Evolutionary conservation across 2,113 vertebrate species (phyloP), one percentile per base, ranked within the genome.

Genomic region (Telmatochromis brachygnathus): DNA sequence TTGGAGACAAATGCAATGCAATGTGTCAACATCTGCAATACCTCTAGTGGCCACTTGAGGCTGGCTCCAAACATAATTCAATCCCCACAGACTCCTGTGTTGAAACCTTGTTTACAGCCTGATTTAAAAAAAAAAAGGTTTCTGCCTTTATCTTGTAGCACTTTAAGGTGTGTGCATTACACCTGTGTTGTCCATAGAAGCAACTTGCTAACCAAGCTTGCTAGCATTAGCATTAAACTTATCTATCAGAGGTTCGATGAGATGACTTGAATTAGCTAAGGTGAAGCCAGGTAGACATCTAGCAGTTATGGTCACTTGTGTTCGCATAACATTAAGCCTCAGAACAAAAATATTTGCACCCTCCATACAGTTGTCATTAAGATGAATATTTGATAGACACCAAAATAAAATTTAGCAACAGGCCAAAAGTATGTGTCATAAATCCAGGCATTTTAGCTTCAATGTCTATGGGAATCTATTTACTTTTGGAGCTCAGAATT

Each of bases 321-420:
- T 70, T 70, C 2, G 1, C 13, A 26, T 42, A 70, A 70, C n/a
- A 42, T 42, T 42, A 42, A 70, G 12, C 37, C 37, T 70, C 8
- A 45, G 12, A 73, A 45, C n/a, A 73, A 73, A 70, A 73, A 45
- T 42, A 45, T 73, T 73, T 73, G 21, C 37, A 42, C 37, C 37
- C 37, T 70, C 12, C 37, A 45, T 15, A 73, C 65, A 73, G 37
- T 42, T 73, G 65, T 42, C 65, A 70, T 45, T 42, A 45, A 45
- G 37, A 45, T 42, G 8, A 73, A 73, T 73, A 73, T 45, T 42
- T 70, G 35, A 21, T 68, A 70, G 35, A 70, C 1, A 23, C n/a
- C 12, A 39, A 70, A 42, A 42, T 39, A 70, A 70, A 39, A 70
- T 70, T 23, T 70, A 9, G 65, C n/a, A 70, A 39, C 37, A 73